Base-by-base conservation (phyloP, 2,797 vertebrate genomes). In the Euthynnus affinis region DNA sequence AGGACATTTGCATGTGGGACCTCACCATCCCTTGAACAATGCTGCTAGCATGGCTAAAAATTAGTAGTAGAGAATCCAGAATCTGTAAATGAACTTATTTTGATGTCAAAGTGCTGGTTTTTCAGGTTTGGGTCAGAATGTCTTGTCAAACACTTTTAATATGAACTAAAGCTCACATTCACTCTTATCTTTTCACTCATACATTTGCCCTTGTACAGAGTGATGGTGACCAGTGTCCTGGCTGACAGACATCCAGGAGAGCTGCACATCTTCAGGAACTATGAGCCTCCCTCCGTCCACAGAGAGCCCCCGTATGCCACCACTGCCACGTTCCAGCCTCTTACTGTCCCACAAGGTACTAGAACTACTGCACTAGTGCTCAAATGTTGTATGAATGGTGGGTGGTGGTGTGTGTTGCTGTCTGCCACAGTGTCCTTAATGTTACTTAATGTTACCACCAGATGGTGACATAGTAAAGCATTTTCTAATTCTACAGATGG, bases 181-280 rank as follows among this genome's bases (percentile, higher is more conserved):
- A 1, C 37, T 14, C 6, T 17, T 27, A 3, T 18, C 52, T 55
- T 40, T 40, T 12, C 22, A 1, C 9, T 49, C 10, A 20, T 27
- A 53, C 32, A 0, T 32, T 70, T 52, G 10, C 70, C 67, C 58
- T n/a, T 42, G 18, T 13, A 6, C 86, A 99, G 98, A 89, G 97
- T 99, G 78, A 97, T 99, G 91, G 96, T 99, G 84, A 99, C 98
- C 1, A 97, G 97, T 34, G 98, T 98, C 0, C 77, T 99, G 10
- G 98, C 97, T 0, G 98, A 99, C 92, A 94, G 98, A 72, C 98
- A 99, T 75, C 98, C 98, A 0, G 98, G 97, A 12, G 97, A 99
- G 82, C 96, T 99, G 65, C 98, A 99, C 83, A 96, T 99, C 60
- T 99, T 99, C 92, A 95, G 98, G 69, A 99, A 99, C 91, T 99